Evolutionary conservation across 2,888 invertebrate genomes (phyloP), one percentile per base, ranked within the genome.

Genomic region (Spisula solida): DNA sequence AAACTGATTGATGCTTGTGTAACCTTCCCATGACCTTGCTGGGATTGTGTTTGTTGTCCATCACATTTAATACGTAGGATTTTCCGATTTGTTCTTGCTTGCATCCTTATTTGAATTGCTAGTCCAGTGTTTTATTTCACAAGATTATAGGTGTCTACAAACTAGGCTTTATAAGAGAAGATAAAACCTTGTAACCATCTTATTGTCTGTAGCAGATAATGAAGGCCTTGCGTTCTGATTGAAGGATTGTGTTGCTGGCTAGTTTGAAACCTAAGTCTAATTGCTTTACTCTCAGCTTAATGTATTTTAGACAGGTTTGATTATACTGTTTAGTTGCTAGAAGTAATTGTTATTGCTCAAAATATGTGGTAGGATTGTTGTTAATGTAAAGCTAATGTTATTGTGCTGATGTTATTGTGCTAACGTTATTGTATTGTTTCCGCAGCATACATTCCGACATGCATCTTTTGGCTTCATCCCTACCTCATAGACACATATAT

Each of bases 91-190:
- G 34, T 82, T 8, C 60, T 31, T 8, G 34, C 10, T 82, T 41
- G 34, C 31, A 25, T 66, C 82, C 41, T 16, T 47, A 31, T 47
- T 81, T 56, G 29, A 55, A 18, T 16, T 60, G 41, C 66, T 60
- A 31, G 34, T 41, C n/a, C 29, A 48, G 82, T 83, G 82, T 83
- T 83, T 70, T 83, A 70, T 83, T 60, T 70, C 83, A 51, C 48
- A 0, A 78, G 51, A 83, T 83, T 83, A 83, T 34, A 51, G 83
- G 70, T 83, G 70, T 75, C n/a, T 4, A 5, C 60, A 41, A 66
- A 51, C 51, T 5, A 55, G 31, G 1, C 48, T 55, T 66, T 66
- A 66, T 66, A 5, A 25, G 60, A 25, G 60, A 66, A 66, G 60
- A 66, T 66, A 66, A 66, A 66, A 25, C 25, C 25, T 5, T 25